Base-by-base conservation (phyloP, 2,888 invertebrate species). In the Mesorhabditis sp. region DNA sequence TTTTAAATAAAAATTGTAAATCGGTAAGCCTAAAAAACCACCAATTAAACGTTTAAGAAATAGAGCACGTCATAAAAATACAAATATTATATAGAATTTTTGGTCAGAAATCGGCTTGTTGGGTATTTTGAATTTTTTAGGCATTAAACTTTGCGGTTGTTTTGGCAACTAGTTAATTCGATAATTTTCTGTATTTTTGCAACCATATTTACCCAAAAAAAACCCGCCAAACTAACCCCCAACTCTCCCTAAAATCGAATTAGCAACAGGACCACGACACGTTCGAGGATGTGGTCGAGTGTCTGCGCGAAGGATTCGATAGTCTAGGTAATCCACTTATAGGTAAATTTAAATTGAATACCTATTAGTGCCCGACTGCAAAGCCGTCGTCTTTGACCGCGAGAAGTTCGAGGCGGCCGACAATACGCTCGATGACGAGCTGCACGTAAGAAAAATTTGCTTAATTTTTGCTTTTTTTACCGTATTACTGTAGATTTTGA, bases 341-440 rank as follows among this genome's bases (percentile, higher is more conserved):
- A 3, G 58, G 7, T 3, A 42, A 41, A 41, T 66, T n/a, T 41
- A 70, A 70, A 70, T n/a, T 61, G 1, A 42, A 28, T 13, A 6
- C 7, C 6, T 61, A 5, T 69, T 3, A 68, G 83, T 75, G 10
- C 80, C 84, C 10, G 81, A 85, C n/a, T 88, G 88, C 76, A 85
- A 86, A 66, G 83, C 82, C 65, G 74, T 86, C 69, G 72, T 88
- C 2, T 88, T 88, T 78, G 85, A 86, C 70, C 81, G 87, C 71
- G 87, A 88, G 83, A 83, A 86, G 83, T 80, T 85, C 45, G 87
- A 87, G 70, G 86, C 85, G 10, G 78, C 82, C 42, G 87, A 88
- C 72, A 86, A 85, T 74, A 73, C 77, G 13, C 80, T 86, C 76
- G 85, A 85, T 67, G 79, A 82, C 66, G 82, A 83, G 67, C 71